These are phyloP conservation scores for Equus quagga DNA, from an alignment of 2,113 vertebrate genomes.

Conservation along the genomic window DNA sequence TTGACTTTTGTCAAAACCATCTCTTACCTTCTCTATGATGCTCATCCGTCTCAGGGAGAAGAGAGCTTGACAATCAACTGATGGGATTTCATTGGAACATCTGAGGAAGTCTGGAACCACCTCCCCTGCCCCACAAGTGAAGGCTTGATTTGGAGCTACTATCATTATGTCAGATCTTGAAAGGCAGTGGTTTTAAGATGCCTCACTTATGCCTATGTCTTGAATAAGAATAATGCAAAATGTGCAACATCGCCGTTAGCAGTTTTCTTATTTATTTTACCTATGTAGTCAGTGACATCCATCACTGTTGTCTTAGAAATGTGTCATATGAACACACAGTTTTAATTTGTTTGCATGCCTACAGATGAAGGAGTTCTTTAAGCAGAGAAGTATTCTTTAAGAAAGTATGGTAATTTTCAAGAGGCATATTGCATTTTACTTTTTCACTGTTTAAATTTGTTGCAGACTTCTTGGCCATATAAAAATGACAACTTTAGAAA, in stretches of 20 bases:
- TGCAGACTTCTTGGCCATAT: neutral
- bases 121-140: neutral
- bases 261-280: slow-evolving; percentile 47
- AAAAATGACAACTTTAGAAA: neutral
- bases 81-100: neutral
- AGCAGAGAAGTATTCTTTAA: slow-evolving; percentile 7
- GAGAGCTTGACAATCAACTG: neutral
- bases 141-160: neutral
- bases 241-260: neutral
- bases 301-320: slow-evolving; percentile 5
- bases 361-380: neutral
- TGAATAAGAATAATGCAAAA: slow-evolving; percentile 21
- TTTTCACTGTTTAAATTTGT: slow-evolving; percentile 22
- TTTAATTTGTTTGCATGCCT: neutral
- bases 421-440: neutral
- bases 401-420: slow-evolving; percentile 28
- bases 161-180: neutral
- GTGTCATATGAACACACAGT: neutral
- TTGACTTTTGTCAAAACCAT: neutral
- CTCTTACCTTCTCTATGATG: neutral
- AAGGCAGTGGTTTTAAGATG: slow-evolving; percentile 43
- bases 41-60: neutral
- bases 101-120: neutral
- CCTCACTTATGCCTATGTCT: neutral
- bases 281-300: neutral